Evolutionary conservation across 1,140 invertebrate species (phyloP).

Genomic region (Varroa destructor): DNA sequence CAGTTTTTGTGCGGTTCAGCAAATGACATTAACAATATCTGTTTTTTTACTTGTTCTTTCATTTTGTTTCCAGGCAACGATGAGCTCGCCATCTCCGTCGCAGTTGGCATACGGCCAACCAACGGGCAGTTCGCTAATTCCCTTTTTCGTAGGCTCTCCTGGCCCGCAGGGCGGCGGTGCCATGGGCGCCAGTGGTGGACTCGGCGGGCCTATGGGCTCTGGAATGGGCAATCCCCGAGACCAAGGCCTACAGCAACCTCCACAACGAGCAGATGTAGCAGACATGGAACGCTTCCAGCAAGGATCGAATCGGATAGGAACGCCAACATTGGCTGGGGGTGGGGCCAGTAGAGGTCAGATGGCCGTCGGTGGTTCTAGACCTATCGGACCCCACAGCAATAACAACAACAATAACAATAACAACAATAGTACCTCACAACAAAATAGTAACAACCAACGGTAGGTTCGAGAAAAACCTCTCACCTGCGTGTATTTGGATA

Average conservation of each 20-base stretch:
- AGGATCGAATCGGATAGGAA: slow-evolving; percentile 30
- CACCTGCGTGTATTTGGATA: no score
- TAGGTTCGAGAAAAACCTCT: not conserved
- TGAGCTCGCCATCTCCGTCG: slow-evolving; percentile 31
- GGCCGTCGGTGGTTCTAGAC: slow-evolving; percentile 22
- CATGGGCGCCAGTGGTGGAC: not conserved
- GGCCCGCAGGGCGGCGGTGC: not conserved
- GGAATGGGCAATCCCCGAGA: slow-evolving; percentile 30
- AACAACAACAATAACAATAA: not conserved
- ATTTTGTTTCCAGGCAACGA: slow-evolving; percentile 31
- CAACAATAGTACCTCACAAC: not conserved
- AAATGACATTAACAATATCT: no score
- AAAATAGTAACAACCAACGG: slow-evolving; percentile 21
- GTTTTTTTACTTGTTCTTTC: not conserved
- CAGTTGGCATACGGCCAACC: slow-evolving; percentile 34
- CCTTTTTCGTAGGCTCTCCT: slow-evolving; percentile 1
- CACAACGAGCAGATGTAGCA: slow-evolving; percentile 32
- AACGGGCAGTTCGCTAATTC: slow-evolving; percentile 31
- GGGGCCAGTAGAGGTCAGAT: slow-evolving; percentile 4
- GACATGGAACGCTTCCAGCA: slow-evolving; percentile 32
- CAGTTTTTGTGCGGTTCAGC: no score
- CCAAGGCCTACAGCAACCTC: slow-evolving; percentile 33
- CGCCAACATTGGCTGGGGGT: slow-evolving; percentile 1
- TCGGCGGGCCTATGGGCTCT: not conserved
- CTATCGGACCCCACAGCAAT: slow-evolving; percentile 19